Evolutionary conservation across 2,113 vertebrate species (phyloP), one percentile per base, ranked within the genome.

Genomic region (Crypturellus undulatus): DNA sequence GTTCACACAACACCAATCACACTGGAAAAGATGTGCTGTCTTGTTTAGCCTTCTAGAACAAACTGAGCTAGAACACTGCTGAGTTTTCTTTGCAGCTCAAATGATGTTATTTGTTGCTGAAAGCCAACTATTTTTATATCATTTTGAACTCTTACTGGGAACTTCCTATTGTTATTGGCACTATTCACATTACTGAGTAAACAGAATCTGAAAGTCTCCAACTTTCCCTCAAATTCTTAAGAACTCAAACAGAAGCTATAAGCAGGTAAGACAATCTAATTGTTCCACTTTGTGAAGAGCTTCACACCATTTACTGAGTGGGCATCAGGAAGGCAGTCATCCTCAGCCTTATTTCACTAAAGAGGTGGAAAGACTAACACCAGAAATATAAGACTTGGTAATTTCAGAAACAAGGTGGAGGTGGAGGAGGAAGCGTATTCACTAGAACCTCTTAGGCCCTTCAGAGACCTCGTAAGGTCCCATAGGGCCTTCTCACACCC

Each of bases 111-210:
- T 88, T 89, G 67, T 73, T 81, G 56, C 65, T 78, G 43, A 36
- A 79, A 60, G 71, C 60, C 80, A 82, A 79, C 88, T 89, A 89
- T 71, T 90, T 83, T 89, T 79, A 49, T 67, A 34, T 69, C 5
- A 90, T 70, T 72, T 70, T 77, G 79, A 80, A 56, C 71, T 51
- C 64, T 69, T 72, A 34, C 94, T 92, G 80, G 45, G 84, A 22
- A 51, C 32, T 76, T 94, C 68, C 75, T 91, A 79, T 93, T 94
- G 91, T 73, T 92, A 26, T 88, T 92, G 93, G 91, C 91, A 90
- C 62, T 47, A 13, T 59, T 30, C 42, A 88, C 88, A 88, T 80
- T 91, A 80, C 82, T 71, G 85, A 87, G 75, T 87, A 93, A 95
- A 87, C 75, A 73, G 12, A 77, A 12, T 18, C 69, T 38, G 28